Conservation (phyloP, 2,797 vertebrate genomes). For the Orestias chungarensis region DNA sequence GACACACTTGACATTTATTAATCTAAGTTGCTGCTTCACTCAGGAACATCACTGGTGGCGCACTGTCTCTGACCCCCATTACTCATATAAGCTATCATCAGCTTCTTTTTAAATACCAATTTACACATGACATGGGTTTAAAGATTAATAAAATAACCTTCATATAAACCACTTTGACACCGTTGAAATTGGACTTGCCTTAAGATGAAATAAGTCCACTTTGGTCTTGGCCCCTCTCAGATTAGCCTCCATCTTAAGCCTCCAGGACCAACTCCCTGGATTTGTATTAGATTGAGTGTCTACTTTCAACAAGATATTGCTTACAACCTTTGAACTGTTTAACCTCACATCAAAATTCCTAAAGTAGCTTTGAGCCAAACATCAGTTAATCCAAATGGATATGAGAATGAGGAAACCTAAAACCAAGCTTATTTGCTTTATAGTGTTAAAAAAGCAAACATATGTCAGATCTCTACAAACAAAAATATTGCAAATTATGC, state of each 20-base stretch:
- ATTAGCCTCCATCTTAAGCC: neutral
- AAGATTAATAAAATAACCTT: neutral
- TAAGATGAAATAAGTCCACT: neutral
- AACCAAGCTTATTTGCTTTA: neutral
- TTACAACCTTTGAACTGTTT: constrained; percentile 7
- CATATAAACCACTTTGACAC: neutral
- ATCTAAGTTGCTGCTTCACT: constrained; percentile 1
- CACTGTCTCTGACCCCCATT: neutral
- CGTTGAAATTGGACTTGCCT: neutral
- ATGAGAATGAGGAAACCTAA: constrained; percentile 14
- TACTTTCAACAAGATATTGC: neutral
- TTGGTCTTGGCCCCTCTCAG: neutral
- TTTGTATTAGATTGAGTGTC: neutral
- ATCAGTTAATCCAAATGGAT: constrained; percentile 38
- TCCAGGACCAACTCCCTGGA: neutral
- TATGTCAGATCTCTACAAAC: constrained; percentile 21
- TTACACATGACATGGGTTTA: neutral
- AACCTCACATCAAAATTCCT: neutral
- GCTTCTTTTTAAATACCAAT: neutral
- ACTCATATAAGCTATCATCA: neutral
- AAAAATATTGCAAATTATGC: constrained; percentile 6
- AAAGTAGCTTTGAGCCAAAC: constrained; percentile 9
- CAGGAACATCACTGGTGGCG: neutral
- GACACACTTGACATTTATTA: neutral
- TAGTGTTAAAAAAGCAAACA: constrained; percentile 2